phyloP scores from a whole-genome alignment of 2,113 vertebrate genomes.

The Turnix velox region DNA sequence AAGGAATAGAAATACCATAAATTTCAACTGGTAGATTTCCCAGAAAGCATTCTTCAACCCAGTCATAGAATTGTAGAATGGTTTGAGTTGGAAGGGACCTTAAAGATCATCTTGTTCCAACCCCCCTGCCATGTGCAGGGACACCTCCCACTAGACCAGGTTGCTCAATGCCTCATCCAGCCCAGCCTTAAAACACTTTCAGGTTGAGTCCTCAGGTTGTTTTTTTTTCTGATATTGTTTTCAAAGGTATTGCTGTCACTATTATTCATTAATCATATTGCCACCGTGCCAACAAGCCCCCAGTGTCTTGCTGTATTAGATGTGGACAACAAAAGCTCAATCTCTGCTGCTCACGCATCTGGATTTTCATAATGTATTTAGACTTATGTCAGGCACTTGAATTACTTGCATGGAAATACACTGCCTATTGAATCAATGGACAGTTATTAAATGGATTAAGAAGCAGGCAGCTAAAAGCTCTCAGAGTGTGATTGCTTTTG shows the following conservation, averaged over 20 bases:
- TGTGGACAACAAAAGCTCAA: neutral
- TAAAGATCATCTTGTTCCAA: too few species aligned
- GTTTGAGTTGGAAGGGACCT: too few species aligned
- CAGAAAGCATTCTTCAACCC: neutral
- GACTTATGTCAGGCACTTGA: neutral
- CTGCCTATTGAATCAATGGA: neutral
- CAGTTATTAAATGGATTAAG: slow-evolving; percentile 42
- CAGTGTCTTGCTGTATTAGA: neutral
- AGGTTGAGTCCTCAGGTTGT: fast-evolving
- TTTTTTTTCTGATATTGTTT: neutral
- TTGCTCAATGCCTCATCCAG: too few species aligned
- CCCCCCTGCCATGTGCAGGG: too few species aligned
- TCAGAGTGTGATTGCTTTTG: neutral
- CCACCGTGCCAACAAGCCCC: neutral
- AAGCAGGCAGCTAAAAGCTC: slow-evolving; percentile 5
- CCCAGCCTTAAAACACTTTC: too few species aligned
- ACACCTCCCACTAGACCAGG: too few species aligned
- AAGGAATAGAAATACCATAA: neutral
- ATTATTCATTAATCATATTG: neutral
- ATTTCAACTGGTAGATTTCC: neutral
- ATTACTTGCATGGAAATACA: neutral
- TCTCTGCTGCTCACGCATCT: neutral
- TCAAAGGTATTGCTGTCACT: neutral
- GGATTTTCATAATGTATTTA: neutral
- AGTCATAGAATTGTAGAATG: too few species aligned